Evolutionary conservation across 2,113 vertebrate species (phyloP).

Genomic region (Gallinago paraguaiae): DNA sequence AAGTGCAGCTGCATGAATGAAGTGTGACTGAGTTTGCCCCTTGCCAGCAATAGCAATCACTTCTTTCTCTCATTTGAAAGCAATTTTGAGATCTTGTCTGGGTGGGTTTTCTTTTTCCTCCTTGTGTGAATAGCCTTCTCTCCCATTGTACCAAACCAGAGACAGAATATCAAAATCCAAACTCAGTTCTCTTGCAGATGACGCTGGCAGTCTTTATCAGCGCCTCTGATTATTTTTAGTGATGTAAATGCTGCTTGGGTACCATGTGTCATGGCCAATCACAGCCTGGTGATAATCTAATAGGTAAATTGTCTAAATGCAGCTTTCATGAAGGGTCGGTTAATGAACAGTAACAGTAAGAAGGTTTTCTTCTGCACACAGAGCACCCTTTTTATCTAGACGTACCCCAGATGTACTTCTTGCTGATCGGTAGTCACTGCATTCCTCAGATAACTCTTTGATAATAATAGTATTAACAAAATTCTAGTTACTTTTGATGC

Average conservation of each 20-base stretch:
- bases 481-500: neutral
- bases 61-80: neutral
- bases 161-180: neutral
- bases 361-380: neutral
- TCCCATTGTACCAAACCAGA: neutral
- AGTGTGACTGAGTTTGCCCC: neutral
- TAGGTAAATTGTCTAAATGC: neutral
- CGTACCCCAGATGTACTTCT: neutral
- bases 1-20: neutral
- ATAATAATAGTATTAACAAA: neutral
- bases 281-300: neutral
- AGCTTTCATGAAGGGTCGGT: neutral
- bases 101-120: neutral
- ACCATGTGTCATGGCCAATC: neutral
- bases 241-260: neutral
- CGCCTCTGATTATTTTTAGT: neutral
- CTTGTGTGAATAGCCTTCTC: neutral
- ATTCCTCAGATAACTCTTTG: neutral
- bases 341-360: neutral
- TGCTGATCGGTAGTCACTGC: neutral
- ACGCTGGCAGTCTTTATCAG: neutral
- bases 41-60: neutral
- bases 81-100: neutral
- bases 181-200: neutral
- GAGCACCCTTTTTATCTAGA: neutral